A percentile compares a stretch with the other conserved stretches of the same genome.
Evolutionary conservation across 2,888 invertebrate genomes (phyloP).

Genomic region (Sinodicranocentrus sp.): DNA sequence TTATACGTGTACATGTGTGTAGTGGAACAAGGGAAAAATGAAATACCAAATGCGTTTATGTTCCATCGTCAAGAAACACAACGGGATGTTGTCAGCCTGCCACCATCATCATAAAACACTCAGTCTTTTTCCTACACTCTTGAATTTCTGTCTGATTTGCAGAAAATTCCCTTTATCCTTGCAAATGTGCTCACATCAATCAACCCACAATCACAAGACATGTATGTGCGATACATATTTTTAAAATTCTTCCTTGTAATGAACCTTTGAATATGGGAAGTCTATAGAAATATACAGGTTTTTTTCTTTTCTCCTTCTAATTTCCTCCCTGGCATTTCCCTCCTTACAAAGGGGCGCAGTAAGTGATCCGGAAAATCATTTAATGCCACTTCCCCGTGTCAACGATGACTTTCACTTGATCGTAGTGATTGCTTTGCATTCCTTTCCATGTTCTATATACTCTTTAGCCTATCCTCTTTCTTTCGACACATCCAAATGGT

Average conservation of each 20-base stretch:
- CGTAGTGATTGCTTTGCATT: conserved; percentile 31
- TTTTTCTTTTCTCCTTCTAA: neutral
- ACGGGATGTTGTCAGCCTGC: conserved; percentile 57
- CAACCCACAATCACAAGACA: too few relatives aligned
- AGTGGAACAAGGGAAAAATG: conserved; percentile 19
- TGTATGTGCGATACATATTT: too few relatives aligned
- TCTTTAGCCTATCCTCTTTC: neutral
- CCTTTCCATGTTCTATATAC: conserved; percentile 12
- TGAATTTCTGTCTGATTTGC: conserved; percentile 58
- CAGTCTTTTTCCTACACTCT: conserved; percentile 25
- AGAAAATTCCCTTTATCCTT: conserved; percentile 54
- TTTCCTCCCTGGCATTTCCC: neutral
- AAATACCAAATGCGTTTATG: conserved; percentile 45
- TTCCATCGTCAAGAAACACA: conserved; percentile 43
- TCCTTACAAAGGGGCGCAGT: neutral
- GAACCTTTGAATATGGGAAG: too few relatives aligned
- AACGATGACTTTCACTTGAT: conserved; percentile 41
- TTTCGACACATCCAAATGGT: neutral
- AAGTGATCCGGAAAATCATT: conserved; percentile 58
- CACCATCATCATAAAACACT: conserved; percentile 61
- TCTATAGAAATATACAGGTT: too few relatives aligned
- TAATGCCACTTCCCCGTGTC: conserved; percentile 40
- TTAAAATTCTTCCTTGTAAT: too few relatives aligned
- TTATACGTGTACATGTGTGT: neutral
- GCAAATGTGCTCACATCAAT: conserved; percentile 43